Evolutionary conservation across 2,888 invertebrate species (phyloP).

Genomic region (Ariolimax columbianus): DNA sequence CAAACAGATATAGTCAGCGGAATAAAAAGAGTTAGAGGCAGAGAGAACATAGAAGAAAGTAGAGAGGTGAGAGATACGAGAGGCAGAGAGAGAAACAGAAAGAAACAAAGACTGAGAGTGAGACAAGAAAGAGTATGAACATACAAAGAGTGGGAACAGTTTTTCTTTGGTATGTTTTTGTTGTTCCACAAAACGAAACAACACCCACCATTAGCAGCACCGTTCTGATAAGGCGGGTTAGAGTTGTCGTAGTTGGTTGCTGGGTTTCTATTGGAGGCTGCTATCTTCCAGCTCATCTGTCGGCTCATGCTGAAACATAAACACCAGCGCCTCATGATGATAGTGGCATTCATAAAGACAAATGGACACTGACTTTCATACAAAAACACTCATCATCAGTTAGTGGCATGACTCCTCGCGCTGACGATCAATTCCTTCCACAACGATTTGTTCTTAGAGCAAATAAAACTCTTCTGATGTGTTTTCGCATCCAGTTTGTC

Average conservation of each 20-base stretch:
- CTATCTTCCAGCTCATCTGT: neutral
- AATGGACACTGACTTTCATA: too few species aligned
- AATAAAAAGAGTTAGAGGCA: neutral
- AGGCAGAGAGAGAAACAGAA: neutral
- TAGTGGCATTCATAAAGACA: too few species aligned
- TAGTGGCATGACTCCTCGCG: too few species aligned
- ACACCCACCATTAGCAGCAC: neutral
- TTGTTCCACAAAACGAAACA: neutral
- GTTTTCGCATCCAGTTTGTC: too few species aligned
- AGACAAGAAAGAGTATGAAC: neutral
- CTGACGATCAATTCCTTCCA: too few species aligned
- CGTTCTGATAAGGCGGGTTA: neutral
- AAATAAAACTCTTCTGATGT: too few species aligned
- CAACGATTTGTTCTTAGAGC: too few species aligned
- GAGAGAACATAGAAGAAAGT: neutral
- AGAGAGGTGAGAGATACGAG: neutral
- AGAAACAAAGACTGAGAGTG: neutral
- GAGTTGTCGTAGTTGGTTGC: neutral
- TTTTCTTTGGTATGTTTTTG: too few species aligned
- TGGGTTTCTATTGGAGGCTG: neutral
- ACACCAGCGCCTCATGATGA: too few species aligned
- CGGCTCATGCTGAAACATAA: neutral
- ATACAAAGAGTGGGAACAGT: too few species aligned
- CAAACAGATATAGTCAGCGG: too few species aligned
- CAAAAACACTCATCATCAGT: too few species aligned